Evolutionary conservation across 2,888 invertebrate genomes (phyloP), one percentile per base, ranked within the genome.

Genomic region (Diaphora mendica): DNA sequence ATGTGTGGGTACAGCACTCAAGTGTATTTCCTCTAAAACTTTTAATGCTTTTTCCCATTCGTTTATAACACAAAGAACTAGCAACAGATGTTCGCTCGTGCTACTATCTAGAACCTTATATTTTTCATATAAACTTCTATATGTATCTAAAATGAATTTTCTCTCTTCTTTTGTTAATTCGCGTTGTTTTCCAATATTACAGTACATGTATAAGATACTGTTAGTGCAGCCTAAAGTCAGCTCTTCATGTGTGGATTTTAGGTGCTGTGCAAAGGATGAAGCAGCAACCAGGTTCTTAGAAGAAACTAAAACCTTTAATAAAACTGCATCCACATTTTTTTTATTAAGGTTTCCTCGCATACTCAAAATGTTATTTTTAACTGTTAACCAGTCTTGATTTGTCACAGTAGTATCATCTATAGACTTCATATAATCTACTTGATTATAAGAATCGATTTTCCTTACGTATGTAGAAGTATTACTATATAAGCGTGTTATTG

Each of bases 11-110:
- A 85, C 88, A 73, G 89, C 82, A 39, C 94, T 94, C 17, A 96
- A 65, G 86, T 96, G 94, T 69, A 97, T 96, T 87, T 97, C 96
- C 70, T 97, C 95, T 39, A 97, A 88, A 23, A 97, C 91, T 79
- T 96, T 94, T 0, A 96, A 71, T 64, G 96, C 96, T 75, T 97
- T 96, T 81, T 95, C 94, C 97, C 97, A 98, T 79, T 96, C 92
- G 73, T 95, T 89, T 15, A 97, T 97, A 33, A 96, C 85, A 79
- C 97, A 97, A 5, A 98, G 88, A 0, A 96, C 97, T 76, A 92
- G 91, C 73, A 98, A 94, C 11, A 97, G 90, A 86, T 92, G 91
- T 85, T 97, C 97, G 83, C 96, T 96, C 30, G 97, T 97, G 4
- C 86, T 87, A 26, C 91, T 90, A 90, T 98, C 97, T 70, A 98